These are phyloP conservation scores for Agriopis aurantiaria DNA, from an alignment of 2,888 invertebrate genomes.

Conservation along the genomic window DNA sequence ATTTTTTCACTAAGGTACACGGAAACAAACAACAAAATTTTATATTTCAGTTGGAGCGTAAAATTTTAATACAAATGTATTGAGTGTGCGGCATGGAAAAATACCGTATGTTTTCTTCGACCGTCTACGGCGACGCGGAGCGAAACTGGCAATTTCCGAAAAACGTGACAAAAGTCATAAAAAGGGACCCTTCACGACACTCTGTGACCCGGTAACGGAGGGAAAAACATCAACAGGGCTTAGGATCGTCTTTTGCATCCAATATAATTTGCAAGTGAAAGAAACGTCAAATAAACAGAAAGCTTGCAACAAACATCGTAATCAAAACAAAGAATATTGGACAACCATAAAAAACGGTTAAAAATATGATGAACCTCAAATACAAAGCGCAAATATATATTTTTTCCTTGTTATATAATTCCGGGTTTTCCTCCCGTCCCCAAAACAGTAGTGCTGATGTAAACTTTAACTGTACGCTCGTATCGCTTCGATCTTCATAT, in stretches of 20 bases:
- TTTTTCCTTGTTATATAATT: not conserved
- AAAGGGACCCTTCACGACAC: constrained; percentile 53
- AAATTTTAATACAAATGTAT: constrained; percentile 42
- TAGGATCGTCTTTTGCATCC: constrained; percentile 36
- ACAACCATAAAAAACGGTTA: constrained; percentile 12
- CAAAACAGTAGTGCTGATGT: not conserved
- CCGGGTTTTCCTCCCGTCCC: not conserved
- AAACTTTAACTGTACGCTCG: constrained; percentile 20
- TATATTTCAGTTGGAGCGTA: constrained; percentile 22
- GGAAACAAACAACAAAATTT: constrained; percentile 24
- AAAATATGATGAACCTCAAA: constrained; percentile 8
- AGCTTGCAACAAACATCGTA: constrained; percentile 3
- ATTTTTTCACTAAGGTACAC: not conserved
- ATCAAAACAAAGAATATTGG: constrained; percentile 2
- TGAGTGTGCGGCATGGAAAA: constrained; percentile 32
- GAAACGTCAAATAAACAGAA: constrained; percentile 16
- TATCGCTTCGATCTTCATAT: constrained; percentile 33
- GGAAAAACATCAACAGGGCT: constrained; percentile 42
- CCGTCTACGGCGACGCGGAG: constrained; percentile 48
- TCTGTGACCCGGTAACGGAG: constrained; percentile 42
- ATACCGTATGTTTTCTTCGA: constrained; percentile 53
- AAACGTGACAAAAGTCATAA: constrained; percentile 72
- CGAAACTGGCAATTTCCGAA: constrained; percentile 65
- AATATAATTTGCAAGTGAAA: constrained; percentile 43
- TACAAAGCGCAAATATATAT: not conserved